These are phyloP conservation scores for Aplodontia rufa DNA, from an alignment of 2,113 vertebrate genomes.

Conservation along the genomic window DNA sequence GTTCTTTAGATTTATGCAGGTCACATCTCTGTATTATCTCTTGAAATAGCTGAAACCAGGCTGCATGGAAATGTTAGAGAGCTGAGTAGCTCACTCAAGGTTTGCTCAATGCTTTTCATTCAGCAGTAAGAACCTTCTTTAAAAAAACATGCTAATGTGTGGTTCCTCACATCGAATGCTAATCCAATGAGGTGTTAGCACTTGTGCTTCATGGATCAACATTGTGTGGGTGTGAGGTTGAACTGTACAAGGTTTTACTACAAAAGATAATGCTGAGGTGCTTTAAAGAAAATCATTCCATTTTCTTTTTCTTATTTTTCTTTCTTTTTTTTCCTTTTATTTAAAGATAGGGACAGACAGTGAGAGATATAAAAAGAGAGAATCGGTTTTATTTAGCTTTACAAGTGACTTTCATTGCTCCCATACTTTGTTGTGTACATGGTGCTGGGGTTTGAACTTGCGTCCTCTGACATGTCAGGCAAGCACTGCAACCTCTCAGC, in stretches of 20 bases:
- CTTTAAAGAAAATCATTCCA: not conserved
- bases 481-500: too few species aligned
- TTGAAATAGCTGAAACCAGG: slow-evolving; percentile 17
- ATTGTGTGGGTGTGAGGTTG: not conserved
- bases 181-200: not conserved
- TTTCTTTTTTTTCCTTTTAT: too few species aligned
- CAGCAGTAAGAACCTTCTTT: not conserved
- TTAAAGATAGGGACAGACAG: too few species aligned
- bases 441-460: too few species aligned
- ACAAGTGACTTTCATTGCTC: too few species aligned
- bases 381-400: too few species aligned
- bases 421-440: too few species aligned
- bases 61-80: not conserved
- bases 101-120: slow-evolving; percentile 8
- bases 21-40: slow-evolving; percentile 38
- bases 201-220: not conserved
- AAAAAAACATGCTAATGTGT: not conserved
- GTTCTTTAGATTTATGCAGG: slow-evolving; percentile 39
- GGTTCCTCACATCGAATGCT: not conserved
- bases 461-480: too few species aligned
- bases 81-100: not conserved
- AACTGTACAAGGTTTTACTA: not conserved
- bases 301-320: too few species aligned
- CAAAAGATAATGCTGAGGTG: not conserved
- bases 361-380: too few species aligned